These are phyloP conservation scores for Pyrgilauda ruficollis DNA, from an alignment of 2,113 vertebrate genomes.

Conservation along the genomic window DNA sequence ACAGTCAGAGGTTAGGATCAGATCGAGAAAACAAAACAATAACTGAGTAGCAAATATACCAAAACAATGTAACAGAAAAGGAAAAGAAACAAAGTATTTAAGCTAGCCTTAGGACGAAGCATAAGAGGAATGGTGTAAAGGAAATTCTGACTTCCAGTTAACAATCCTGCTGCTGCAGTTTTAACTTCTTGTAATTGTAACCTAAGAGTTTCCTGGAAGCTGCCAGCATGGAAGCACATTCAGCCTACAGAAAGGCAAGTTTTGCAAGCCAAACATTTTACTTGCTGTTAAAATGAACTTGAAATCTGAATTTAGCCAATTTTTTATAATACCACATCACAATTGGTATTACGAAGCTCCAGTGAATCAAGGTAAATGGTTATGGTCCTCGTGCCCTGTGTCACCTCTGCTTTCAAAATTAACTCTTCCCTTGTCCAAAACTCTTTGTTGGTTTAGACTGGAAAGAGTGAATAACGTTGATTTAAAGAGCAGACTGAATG, in stretches of 20 bases:
- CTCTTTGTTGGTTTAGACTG: not conserved
- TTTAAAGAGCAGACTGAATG: not conserved
- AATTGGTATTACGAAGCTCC: not conserved
- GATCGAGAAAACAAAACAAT: not conserved
- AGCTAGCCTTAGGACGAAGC: not conserved
- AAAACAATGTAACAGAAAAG: not conserved
- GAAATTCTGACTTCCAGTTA: constrained; percentile 65
- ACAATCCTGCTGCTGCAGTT: constrained; percentile 47
- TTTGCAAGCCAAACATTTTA: constrained; percentile 22
- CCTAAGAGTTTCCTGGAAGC: constrained; percentile 63
- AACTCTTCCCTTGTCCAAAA: not conserved
- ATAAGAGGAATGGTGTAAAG: constrained; percentile 22
- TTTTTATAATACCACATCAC: not conserved
- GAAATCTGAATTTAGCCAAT: not conserved
- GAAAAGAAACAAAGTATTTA: constrained; percentile 7
- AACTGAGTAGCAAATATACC: not conserved
- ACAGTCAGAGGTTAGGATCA: not conserved
- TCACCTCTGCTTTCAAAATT: not conserved
- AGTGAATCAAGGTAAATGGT: not conserved
- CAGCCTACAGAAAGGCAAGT: not conserved
- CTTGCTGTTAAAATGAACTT: constrained; percentile 7
- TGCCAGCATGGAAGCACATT: constrained; percentile 46
- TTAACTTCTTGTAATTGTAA: constrained; percentile 63
- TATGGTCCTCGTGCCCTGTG: not conserved
- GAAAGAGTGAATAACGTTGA: not conserved